Evolutionary conservation across 2,797 vertebrate genomes (phyloP), one percentile per base, ranked within the genome.

Genomic region (Brotogeris chrysoptera): DNA sequence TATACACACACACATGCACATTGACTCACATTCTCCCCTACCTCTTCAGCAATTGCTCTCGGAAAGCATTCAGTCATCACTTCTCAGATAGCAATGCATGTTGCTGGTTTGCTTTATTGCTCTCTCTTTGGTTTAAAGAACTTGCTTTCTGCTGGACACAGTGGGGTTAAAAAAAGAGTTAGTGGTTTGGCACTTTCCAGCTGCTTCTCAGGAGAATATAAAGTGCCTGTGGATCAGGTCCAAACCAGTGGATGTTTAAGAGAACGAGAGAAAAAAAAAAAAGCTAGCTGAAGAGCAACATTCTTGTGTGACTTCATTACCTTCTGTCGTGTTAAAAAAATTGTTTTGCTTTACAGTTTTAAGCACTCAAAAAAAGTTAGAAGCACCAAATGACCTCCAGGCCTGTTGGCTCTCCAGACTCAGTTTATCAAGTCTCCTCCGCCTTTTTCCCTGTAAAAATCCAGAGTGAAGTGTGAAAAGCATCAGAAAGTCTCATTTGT

Each of bases 391-490:
- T 98, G 97, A 98, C 97, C 97, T 97, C 96, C 94, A 97, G 98
- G 96, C 94, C 94, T 92, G 61, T 92, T 98, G 98, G 98, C 97
- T 98, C 90, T 92, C 90, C 92, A 94, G 87, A 77, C 92, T 95
- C 79, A 94, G 96, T 98, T 98, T 98, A 98, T 98, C 98, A 97
- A 94, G 93, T 97, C 97, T 97, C 88, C 86, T 96, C 96, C 86
- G 83, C 97, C 95, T 97, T 96, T 95, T 97, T 94, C 96, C 95
- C 97, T 94, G 91, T 98, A 97, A 98, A 98, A 97, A 96, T 95
- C 93, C 95, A 96, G 95, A 97, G 97, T 97, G 98, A 98, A 97
- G 98, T 98, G 97, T 98, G 98, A 98, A 98, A 98, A 98, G 98
- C 97, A 98, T 98, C 98, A 98, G 98, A 98, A 98, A 98, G 92